Conservation (phyloP, 2,113 vertebrate genomes). For the Ailurus styani region DNA sequence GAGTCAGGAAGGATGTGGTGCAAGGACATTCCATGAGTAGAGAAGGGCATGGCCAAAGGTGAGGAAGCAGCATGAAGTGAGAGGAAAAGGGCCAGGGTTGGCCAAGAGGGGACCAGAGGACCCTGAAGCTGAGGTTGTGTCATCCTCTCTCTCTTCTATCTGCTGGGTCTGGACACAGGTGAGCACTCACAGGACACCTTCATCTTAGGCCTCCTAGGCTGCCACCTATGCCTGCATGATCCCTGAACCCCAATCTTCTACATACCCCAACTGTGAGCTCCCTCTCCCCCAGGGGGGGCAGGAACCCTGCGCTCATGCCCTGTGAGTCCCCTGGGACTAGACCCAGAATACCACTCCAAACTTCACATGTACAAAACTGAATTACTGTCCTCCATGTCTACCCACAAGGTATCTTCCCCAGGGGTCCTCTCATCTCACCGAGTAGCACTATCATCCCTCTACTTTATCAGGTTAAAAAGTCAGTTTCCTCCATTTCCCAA, state of each 20-base stretch:
- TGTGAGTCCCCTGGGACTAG: not conserved
- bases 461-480: not conserved
- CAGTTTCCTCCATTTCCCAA: not conserved
- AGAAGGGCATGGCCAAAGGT: no score
- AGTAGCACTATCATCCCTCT: not conserved
- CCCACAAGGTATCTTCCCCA: not conserved
- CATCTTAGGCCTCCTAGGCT: not conserved
- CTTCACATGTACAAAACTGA: not conserved
- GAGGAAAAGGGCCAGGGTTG: no score
- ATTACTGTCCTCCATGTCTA: not conserved
- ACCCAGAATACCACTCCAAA: not conserved
- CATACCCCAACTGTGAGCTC: not conserved
- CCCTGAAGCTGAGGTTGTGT: fast-evolving
- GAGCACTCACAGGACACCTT: not conserved
- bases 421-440: not conserved
- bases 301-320: not conserved
- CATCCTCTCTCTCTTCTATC: not conserved
- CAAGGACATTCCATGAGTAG: not conserved
- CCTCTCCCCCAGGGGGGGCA: not conserved
- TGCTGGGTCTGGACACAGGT: not conserved
- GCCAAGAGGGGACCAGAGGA: not conserved
- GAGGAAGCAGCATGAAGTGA: no score
- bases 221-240: not conserved
- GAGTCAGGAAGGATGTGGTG: no score
- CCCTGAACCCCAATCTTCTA: not conserved